Conservation (phyloP, 2,888 invertebrate genomes). For the Tiliacea citrago region DNA sequence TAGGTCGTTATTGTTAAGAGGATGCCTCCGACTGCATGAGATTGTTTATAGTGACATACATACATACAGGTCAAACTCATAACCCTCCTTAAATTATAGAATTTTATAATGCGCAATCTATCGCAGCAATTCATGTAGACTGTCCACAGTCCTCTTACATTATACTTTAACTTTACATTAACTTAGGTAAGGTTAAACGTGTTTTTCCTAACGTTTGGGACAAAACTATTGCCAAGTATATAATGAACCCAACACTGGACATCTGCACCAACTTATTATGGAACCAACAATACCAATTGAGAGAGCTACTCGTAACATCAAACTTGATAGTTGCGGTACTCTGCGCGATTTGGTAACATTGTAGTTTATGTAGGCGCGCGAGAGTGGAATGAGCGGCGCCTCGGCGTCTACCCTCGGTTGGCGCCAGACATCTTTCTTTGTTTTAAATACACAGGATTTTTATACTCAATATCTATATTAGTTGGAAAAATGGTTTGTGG, state of each 20-base stretch:
- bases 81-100: too few species aligned
- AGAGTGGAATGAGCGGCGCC: slow-evolving; percentile 73
- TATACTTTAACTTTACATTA: neutral
- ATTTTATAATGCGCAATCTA: neutral
- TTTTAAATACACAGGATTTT: slow-evolving; percentile 59
- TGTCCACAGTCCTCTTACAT: neutral
- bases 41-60: too few species aligned
- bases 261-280: neutral
- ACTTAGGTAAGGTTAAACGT: neutral
- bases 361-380: slow-evolving; percentile 70
- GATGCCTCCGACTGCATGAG: too few species aligned
- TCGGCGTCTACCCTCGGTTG: slow-evolving; percentile 69
- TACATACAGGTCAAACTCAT: too few species aligned
- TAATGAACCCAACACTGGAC: neutral
- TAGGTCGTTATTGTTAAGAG: too few species aligned
- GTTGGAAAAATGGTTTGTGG: neutral
- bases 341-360: slow-evolving; percentile 66
- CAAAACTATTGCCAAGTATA: too few species aligned
- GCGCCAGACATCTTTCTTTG: slow-evolving; percentile 75
- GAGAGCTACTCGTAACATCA: neutral
- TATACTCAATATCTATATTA: slow-evolving; percentile 29
- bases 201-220: too few species aligned
- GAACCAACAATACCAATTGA: slow-evolving; percentile 15
- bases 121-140: neutral
- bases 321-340: slow-evolving; percentile 51